Conservation (phyloP, 2,797 vertebrate genomes). For the Luscinia megarhynchos region DNA sequence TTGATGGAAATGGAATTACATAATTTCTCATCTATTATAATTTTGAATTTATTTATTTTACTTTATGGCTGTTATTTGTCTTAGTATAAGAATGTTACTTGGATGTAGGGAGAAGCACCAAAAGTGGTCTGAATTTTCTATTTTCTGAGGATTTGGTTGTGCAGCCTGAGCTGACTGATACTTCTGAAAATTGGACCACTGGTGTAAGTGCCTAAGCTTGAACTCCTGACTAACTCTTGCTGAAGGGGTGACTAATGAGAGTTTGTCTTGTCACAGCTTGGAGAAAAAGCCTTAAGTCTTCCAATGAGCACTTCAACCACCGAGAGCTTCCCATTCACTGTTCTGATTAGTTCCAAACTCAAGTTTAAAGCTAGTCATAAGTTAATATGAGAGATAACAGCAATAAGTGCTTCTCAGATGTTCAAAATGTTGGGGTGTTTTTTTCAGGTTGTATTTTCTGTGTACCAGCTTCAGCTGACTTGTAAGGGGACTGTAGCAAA, state of each 20-base stretch:
- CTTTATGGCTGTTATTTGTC: not conserved
- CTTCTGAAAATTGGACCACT: not conserved
- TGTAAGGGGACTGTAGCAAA: slow-evolving; percentile 32
- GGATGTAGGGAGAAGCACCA: not conserved
- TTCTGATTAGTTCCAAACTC: not conserved
- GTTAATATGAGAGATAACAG: not conserved
- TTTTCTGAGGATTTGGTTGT: not conserved
- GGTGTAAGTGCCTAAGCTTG: not conserved
- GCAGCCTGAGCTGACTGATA: not conserved
- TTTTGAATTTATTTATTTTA: not conserved
- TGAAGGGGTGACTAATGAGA: not conserved
- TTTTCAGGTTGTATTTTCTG: not conserved
- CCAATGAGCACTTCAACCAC: not conserved
- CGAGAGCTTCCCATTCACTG: not conserved
- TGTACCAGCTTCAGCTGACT: not conserved
- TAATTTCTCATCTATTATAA: not conserved
- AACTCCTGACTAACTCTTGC: not conserved
- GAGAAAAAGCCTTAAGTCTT: not conserved
- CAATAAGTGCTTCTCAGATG: not conserved
- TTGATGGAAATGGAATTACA: not conserved
- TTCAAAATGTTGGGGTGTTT: not conserved
- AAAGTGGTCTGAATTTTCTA: not conserved
- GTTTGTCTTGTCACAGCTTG: not conserved
- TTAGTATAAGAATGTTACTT: not conserved
- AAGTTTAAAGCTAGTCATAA: not conserved